Evolutionary conservation across 2,113 vertebrate genomes (phyloP), one percentile per base, ranked within the genome.

Genomic region (Coturnix japonica): DNA sequence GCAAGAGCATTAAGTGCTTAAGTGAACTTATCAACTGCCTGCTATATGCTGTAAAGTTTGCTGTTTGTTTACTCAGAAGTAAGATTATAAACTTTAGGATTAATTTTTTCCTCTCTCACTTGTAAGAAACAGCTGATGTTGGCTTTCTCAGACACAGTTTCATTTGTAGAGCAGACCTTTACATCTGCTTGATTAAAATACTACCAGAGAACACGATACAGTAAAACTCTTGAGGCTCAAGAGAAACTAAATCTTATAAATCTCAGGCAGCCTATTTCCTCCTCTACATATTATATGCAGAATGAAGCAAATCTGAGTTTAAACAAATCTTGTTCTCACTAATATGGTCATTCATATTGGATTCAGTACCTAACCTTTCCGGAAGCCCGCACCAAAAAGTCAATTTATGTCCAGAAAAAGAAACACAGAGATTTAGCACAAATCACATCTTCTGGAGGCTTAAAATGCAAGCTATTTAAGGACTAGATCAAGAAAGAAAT

Each of bases 401-500:
- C 30, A 66, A 41, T 77, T 86, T 78, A 51, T 72, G 53, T 81
- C 77, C 90, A 84, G 47, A 81, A 91, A 72, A 89, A 81, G 60
- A 86, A 84, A 79, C 59, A 81, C 12, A 57, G 43, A 84, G 70
- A 81, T 53, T 84, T 89, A 75, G 63, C 53, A 84, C 65, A 90
- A 95, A 90, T 81, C 70, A 85, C 2, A 37, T 37, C 65, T 90
- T 90, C 49, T 85, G 61, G 21, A 76, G 41, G 59, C 39, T 94
- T 57, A 89, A 93, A 89, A 95, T 44, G 31, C 21, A 78, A 53
- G 41, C 33, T 84, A 91, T 94, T 90, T 85, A 77, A 77, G 89
- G 73, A 61, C 51, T 64, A 18, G 19, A 31, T 67, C 43, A 92
- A 93, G 72, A 31, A 92, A 93, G 65, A 91, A 19, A 64, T 66